Evolutionary conservation across 2,113 vertebrate species (phyloP), one percentile per base, ranked within the genome.

Genomic region (Anthoscopus minutus): DNA sequence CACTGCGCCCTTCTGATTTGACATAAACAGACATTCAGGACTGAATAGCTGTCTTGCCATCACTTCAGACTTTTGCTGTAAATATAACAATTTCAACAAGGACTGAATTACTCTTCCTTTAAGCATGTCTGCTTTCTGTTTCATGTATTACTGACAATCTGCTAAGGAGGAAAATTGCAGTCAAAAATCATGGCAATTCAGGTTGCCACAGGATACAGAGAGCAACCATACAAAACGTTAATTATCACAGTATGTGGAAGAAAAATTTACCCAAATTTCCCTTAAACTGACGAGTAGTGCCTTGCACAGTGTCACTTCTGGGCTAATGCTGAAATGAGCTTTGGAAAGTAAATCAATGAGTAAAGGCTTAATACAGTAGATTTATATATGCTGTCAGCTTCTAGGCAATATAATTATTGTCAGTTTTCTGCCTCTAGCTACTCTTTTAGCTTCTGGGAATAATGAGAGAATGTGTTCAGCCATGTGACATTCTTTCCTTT

Each of bases 371-470:
- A 85, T 70, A 86, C 69, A 38, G 60, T 73, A 77, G 96, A 96
- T 97, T 96, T 96, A 95, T 94, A 90, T 86, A 80, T n/a, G 77
- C 84, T 95, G 93, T 92, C 95, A 72, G 95, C 86, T 93, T 94
- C 95, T 82, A 95, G 95, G 96, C 93, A 93, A 80, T 95, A 64
- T 73, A 95, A 95, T 97, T 97, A 95, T 95, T 95, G 96, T 92
- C 94, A 86, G 92, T 96, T 96, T 97, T 96, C 95, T 97, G 87
- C 95, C 94, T 96, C 79, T 76, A 97, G 89, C 82, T 95, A 79
- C 81, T 95, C 72, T 93, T 96, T 95, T 72, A 76, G 93, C 92
- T 97, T 95, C 94, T 97, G 95, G 96, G 95, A 97, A 94, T 72
- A 89, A 88, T 65, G 91, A 92, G 94, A 50, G 57, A 89, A 81